These are phyloP conservation scores for Vimba vimba DNA, from an alignment of 2,113 vertebrate genomes.

Conservation along the genomic window DNA sequence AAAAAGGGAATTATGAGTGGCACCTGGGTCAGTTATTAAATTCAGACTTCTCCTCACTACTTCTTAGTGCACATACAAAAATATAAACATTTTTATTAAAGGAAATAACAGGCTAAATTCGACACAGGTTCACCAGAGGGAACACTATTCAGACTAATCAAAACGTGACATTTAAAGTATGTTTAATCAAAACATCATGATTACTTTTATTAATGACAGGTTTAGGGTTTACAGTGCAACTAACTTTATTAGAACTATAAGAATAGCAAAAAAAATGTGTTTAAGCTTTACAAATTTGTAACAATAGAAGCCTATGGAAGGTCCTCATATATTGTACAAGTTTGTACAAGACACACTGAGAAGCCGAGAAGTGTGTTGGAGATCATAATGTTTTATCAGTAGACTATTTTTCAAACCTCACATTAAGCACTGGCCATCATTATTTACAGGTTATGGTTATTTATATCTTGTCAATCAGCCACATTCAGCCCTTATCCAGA, in stretches of 20 bases:
- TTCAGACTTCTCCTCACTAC: neutral
- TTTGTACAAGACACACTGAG: neutral
- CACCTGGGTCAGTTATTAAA: neutral
- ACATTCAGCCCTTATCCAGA: neutral
- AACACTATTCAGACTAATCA: neutral
- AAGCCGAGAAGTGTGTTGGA: neutral
- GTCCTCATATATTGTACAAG: neutral
- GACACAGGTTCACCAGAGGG: neutral
- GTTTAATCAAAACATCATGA: no score
- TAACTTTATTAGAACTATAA: neutral
- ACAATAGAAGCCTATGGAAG: neutral
- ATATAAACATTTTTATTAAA: neutral
- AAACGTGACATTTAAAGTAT: neutral
- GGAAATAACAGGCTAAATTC: neutral
- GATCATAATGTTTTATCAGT: neutral
- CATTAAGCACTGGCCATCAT: neutral
- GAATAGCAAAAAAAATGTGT: neutral
- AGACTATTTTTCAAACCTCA: neutral
- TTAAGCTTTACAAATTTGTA: neutral
- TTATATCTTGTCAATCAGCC: neutral
- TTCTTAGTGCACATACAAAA: neutral
- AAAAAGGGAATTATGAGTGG: neutral
- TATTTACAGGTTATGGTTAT: neutral
- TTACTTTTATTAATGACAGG: no score
- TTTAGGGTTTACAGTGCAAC: neutral